Percentiles rank a stretch among this genome's conserved stretches.
phyloP scores from a whole-genome alignment of 2,888 invertebrate genomes.

The Chesias legatella region DNA sequence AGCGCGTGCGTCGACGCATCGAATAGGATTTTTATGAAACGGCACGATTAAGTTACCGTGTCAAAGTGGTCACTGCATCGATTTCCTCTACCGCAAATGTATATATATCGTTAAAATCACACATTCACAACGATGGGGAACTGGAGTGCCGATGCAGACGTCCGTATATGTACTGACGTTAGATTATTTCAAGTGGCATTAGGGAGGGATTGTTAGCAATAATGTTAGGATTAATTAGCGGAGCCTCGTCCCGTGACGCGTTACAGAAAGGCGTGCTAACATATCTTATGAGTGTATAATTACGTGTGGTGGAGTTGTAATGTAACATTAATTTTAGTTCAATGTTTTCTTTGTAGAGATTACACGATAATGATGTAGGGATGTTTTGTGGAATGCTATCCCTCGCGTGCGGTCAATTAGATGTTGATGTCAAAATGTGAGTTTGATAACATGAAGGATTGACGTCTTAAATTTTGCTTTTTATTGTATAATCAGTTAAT shows the following conservation, averaged over 20 bases:
- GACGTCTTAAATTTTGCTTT: constrained; percentile 11
- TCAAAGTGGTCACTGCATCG: constrained; percentile 41
- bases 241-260: constrained; percentile 37
- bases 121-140: constrained; percentile 14
- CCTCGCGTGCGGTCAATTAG: constrained; percentile 28
- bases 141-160: constrained; percentile 21
- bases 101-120: constrained; percentile 44
- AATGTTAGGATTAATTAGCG: constrained; percentile 63
- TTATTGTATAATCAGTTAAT: constrained; percentile 16
- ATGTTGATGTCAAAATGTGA: not conserved
- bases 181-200: constrained; percentile 46
- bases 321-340: constrained; percentile 73
- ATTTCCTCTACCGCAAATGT: constrained; percentile 35
- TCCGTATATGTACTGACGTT: constrained; percentile 24
- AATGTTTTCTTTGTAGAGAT: constrained; percentile 73
- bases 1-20: constrained; percentile 18
- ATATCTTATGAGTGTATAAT: constrained; percentile 70
- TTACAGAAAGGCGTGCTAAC: constrained; percentile 57
- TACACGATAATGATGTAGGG: constrained; percentile 66
- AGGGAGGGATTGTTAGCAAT: constrained; percentile 60
- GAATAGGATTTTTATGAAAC: constrained; percentile 26
- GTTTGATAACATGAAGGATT: not conserved
- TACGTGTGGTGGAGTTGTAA: constrained; percentile 51
- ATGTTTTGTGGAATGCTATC: constrained; percentile 66
- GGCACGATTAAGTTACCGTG: constrained; percentile 28